Evolutionary conservation across 2,888 invertebrate genomes (phyloP), one percentile per base, ranked within the genome.

Genomic region (Linnaemya tessellans): DNA sequence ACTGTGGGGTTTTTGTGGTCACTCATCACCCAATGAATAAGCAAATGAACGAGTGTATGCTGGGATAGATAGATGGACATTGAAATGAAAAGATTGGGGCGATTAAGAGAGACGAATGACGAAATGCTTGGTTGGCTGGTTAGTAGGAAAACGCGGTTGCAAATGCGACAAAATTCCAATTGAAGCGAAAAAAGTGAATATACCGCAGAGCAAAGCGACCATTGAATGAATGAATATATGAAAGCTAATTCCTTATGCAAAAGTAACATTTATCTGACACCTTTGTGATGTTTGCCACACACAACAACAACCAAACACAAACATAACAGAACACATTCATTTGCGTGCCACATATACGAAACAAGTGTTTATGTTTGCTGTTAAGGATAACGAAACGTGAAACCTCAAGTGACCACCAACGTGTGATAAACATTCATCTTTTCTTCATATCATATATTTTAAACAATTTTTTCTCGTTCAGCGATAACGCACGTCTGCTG

Each of bases 81-180:
- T 8, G 22, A 1, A 58, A 71, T 56, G 65, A 73, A 80, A 49
- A 65, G 64, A 68, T 82, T 75, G 75, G 62, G 71, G 77, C 58
- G 82, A 77, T 82, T 77, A 71, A 82, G n/a, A 60, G 49, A 51
- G 58, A 64, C n/a, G 58, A 51, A 74, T 74, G 51, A 58, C 30
- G 58, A 10, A 73, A 74, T 70, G 46, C 25, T 56, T 70, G 56
- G 56, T 56, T 64, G 25, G 74, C 51, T 46, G 41, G 38, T 30
- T 60, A 11, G 62, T 35, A 68, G 74, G 22, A 70, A 80, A 82
- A 79, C 78, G 85, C 87, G 89, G 89, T 89, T 90, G 91, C 89
- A 90, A 90, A 90, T 91, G 91, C 91, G 91, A 90, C 91, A 91
- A 91, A 91, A 91, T 91, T 91, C 91, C 91, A 91, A 90, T 89